Percentiles rank a stretch among this genome's conserved stretches.
These are phyloP conservation scores for Anadara kagoshimensis DNA, from an alignment of 1,140 invertebrate genomes.

Conservation along the genomic window DNA sequence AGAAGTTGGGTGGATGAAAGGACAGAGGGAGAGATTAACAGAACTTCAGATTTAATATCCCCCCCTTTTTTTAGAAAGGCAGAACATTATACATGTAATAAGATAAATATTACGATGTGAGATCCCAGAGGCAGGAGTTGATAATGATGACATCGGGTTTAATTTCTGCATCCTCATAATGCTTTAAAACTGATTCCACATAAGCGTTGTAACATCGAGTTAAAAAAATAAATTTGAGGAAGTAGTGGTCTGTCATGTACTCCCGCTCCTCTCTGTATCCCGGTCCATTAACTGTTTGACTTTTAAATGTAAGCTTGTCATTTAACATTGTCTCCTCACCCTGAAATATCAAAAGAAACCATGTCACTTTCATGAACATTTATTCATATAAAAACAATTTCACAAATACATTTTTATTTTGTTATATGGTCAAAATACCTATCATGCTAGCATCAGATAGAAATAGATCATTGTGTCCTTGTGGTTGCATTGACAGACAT, in stretches of 20 bases:
- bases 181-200: slow-evolving; percentile 66
- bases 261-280: slow-evolving; percentile 70
- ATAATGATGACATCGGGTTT: slow-evolving; percentile 74
- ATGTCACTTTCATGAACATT: not conserved
- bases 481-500: not conserved
- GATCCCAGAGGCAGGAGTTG: slow-evolving; percentile 77
- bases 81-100: not conserved
- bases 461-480: not conserved
- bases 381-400: not conserved
- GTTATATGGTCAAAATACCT: not conserved
- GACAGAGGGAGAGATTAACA: not conserved
- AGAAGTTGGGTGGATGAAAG: not conserved
- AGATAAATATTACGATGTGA: slow-evolving; percentile 64
- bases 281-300: slow-evolving; percentile 64
- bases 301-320: slow-evolving; percentile 66
- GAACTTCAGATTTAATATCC: no score
- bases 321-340: slow-evolving; percentile 63
- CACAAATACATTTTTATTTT: not conserved
- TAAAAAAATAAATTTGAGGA: slow-evolving; percentile 73
- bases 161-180: slow-evolving; percentile 51
- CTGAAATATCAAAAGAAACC: slow-evolving; percentile 48
- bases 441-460: not conserved
- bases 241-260: slow-evolving; percentile 56
- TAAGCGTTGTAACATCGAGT: slow-evolving; percentile 72
- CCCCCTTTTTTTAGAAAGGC: no score